Conservation (phyloP, 2,113 vertebrate species). For the Tetrao urogallus region DNA sequence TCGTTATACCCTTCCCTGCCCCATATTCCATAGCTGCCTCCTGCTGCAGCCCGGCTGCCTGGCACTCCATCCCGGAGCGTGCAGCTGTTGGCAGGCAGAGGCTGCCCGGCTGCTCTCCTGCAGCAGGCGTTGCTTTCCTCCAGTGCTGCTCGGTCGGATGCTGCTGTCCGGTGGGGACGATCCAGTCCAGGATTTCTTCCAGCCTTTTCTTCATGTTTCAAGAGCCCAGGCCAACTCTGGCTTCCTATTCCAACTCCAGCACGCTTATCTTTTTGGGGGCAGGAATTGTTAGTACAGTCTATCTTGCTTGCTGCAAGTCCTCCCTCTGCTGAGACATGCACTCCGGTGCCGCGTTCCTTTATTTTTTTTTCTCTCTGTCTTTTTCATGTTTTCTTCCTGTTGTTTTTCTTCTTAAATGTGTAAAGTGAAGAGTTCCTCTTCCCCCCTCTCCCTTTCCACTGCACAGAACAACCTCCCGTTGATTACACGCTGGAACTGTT, state of each 20-base stretch:
- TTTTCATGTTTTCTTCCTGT: slow-evolving; percentile 12
- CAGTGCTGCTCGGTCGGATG: background rate
- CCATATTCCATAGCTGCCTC: background rate
- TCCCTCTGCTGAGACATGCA: slow-evolving; percentile 47
- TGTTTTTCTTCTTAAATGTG: slow-evolving; percentile 55
- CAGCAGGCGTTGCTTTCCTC: background rate
- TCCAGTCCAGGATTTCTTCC: slow-evolving; percentile 84
- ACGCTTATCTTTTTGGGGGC: slow-evolving; percentile 65
- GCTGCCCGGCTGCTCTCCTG: accelerated
- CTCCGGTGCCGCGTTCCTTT: background rate
- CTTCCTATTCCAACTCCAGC: slow-evolving; percentile 70
- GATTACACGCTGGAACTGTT: slow-evolving; percentile 23
- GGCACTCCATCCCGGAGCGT: background rate
- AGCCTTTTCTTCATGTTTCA: slow-evolving; percentile 60
- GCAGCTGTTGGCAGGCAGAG: background rate
- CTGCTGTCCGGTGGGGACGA: background rate
- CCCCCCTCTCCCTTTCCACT: slow-evolving; percentile 39
- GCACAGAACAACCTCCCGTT: slow-evolving; percentile 53
- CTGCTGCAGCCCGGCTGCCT: background rate
- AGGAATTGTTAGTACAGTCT: slow-evolving; percentile 63
- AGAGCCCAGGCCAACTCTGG: slow-evolving; percentile 61
- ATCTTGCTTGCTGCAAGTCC: slow-evolving; percentile 53
- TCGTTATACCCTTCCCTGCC: slow-evolving; percentile 11
- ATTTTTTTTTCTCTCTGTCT: background rate
- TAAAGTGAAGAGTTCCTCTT: slow-evolving; percentile 62